A percentile compares a stretch with the other conserved stretches of the same genome.
phyloP scores from a whole-genome alignment of 2,888 invertebrate genomes.

The Tenthredo scrophulariae region DNA sequence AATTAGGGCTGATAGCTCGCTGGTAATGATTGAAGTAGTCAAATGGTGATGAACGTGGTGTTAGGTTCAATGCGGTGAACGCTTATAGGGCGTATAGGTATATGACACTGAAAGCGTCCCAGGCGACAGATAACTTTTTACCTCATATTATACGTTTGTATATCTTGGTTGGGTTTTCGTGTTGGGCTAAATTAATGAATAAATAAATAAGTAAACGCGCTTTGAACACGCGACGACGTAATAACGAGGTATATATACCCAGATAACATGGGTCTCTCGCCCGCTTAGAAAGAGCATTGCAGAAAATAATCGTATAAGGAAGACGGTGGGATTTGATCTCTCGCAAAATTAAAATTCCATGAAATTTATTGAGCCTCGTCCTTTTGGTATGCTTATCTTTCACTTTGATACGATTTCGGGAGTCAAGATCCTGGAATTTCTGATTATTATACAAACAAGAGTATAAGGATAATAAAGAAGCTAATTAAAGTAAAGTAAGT shows the following conservation, averaged over 20 bases:
- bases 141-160: not conserved
- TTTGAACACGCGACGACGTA: not conserved
- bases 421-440: not conserved
- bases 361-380: not conserved
- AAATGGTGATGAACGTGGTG: constrained; percentile 2
- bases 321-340: not conserved
- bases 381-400: not conserved
- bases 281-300: not conserved
- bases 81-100: not conserved
- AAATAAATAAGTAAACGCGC: constrained; percentile 1
- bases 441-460: not conserved
- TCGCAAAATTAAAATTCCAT: not conserved
- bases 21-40: not conserved
- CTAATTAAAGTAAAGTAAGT: not conserved
- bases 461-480: not conserved
- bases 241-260: not conserved
- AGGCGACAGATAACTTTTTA: not conserved
- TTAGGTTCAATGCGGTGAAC: not conserved
- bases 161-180: not conserved
- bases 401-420: not conserved
- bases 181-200: constrained; percentile 4
- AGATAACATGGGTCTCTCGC: not conserved
- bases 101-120: not conserved
- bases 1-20: constrained; percentile 8
- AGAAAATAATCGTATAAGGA: not conserved